A percentile compares a stretch with the other conserved stretches of the same genome.
phyloP scores from a whole-genome alignment of 2,797 vertebrate species.

The Notolepis coatsorum region DNA sequence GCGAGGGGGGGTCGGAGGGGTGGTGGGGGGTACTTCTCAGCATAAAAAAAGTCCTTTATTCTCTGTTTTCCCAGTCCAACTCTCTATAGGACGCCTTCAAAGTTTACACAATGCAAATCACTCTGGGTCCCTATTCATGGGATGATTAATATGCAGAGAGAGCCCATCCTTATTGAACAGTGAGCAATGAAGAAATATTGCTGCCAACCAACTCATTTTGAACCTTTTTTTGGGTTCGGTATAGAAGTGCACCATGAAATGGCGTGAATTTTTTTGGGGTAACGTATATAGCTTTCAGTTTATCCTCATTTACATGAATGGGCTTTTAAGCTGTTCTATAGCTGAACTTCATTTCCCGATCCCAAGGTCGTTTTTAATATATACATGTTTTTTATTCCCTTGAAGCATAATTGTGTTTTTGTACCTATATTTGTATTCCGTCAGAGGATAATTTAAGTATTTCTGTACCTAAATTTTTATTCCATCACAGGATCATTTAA shows the following conservation, averaged over 20 bases:
- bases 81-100: constrained; percentile 82
- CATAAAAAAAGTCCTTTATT: constrained; percentile 76
- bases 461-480: no score
- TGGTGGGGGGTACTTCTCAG: constrained; percentile 73
- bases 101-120: constrained; percentile 90
- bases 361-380: no score
- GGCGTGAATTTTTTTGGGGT: constrained; percentile 23
- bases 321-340: neutral
- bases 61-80: constrained; percentile 65
- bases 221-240: constrained; percentile 36
- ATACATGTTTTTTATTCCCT: no score
- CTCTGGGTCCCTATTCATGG: constrained; percentile 86
- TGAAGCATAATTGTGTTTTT: no score
- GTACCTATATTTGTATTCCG: no score
- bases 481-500: no score
- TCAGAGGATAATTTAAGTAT: no score
- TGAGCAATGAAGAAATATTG: constrained; percentile 59
- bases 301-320: neutral
- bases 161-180: constrained; percentile 79
- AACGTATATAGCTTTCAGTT: constrained; percentile 9
- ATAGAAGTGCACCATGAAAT: constrained; percentile 15
- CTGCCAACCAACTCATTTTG: constrained; percentile 36
- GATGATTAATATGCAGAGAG: constrained; percentile 94
- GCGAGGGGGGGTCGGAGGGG: neutral
- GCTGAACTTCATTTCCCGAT: neutral